phyloP scores from a whole-genome alignment of 1,140 invertebrate genomes.

The Polyergus mexicanus region DNA sequence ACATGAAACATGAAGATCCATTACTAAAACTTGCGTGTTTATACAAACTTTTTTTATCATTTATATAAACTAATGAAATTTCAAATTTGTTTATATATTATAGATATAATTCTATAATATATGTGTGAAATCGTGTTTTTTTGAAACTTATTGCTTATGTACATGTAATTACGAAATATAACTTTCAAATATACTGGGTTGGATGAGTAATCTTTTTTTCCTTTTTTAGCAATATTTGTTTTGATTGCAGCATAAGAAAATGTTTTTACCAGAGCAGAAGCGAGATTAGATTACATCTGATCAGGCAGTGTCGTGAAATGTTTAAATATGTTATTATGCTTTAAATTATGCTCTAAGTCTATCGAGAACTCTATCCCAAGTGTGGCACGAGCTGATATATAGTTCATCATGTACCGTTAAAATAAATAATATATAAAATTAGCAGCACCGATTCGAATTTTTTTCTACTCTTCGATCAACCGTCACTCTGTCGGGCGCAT shows the following conservation, averaged over 20 bases:
- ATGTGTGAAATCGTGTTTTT: slow-evolving; percentile 56
- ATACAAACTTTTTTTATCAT: slow-evolving; percentile 25
- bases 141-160: slow-evolving; percentile 31
- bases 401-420: slow-evolving; percentile 75
- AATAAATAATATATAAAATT: slow-evolving; percentile 81
- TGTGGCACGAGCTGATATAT: slow-evolving; percentile 75
- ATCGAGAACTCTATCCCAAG: slow-evolving; percentile 74
- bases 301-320: slow-evolving; percentile 75
- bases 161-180: slow-evolving; percentile 59
- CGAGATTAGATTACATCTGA: slow-evolving; percentile 62
- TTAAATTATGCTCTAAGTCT: slow-evolving; percentile 76
- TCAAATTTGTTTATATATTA: slow-evolving; percentile 65
- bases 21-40: slow-evolving; percentile 35
- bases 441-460: slow-evolving; percentile 86
- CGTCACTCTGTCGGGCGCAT: slow-evolving; percentile 90
- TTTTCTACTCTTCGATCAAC: slow-evolving; percentile 88
- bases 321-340: slow-evolving; percentile 74
- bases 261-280: slow-evolving; percentile 46
- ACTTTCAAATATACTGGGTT: slow-evolving; percentile 31
- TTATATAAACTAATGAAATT: slow-evolving; percentile 45
- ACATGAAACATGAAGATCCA: slow-evolving; percentile 61
- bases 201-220: slow-evolving; percentile 3
- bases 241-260: slow-evolving; percentile 49
- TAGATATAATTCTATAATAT: slow-evolving; percentile 66
- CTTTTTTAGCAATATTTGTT: slow-evolving; percentile 1